These are phyloP conservation scores for Zoanthus sansibaricus DNA, from an alignment of 92 coral and sea anemone genomes.

Conservation along the genomic window DNA sequence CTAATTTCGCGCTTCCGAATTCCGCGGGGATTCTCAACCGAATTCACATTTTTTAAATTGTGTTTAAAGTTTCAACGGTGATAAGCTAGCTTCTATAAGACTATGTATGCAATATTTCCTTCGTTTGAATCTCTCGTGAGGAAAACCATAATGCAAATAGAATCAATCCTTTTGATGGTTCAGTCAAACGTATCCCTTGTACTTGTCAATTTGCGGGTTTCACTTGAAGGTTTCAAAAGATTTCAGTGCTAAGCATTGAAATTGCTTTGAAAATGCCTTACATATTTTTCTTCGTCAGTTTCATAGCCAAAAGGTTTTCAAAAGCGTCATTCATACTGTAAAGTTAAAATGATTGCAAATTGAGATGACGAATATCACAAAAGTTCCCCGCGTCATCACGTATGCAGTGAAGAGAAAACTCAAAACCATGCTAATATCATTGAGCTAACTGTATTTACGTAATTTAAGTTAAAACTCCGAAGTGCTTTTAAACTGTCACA, in stretches of 20 bases:
- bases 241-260: neutral
- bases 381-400: conserved; percentile 81
- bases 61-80: neutral
- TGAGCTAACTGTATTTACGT: conserved; percentile 15
- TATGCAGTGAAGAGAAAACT: conserved; percentile 68
- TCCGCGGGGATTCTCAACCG: neutral
- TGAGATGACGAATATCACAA: conserved; percentile 73
- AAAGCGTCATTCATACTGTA: neutral
- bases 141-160: conserved; percentile 31
- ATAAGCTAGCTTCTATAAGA: neutral
- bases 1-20: neutral
- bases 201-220: conserved; percentile 38
- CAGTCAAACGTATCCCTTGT: conserved; percentile 36
- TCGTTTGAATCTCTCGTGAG: neutral
- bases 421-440: conserved; percentile 67
- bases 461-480: conserved; percentile 6
- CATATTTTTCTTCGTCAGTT: neutral
- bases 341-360: conserved; percentile 37
- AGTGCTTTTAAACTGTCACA: conserved; percentile 32
- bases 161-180: neutral
- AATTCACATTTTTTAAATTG: too few species aligned
- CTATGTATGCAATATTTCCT: neutral
- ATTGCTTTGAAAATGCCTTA: conserved; percentile 52
- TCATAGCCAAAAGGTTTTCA: neutral
- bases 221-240: neutral